phyloP scores from a whole-genome alignment of 2,113 vertebrate genomes.

The Caranx ignobilis region DNA sequence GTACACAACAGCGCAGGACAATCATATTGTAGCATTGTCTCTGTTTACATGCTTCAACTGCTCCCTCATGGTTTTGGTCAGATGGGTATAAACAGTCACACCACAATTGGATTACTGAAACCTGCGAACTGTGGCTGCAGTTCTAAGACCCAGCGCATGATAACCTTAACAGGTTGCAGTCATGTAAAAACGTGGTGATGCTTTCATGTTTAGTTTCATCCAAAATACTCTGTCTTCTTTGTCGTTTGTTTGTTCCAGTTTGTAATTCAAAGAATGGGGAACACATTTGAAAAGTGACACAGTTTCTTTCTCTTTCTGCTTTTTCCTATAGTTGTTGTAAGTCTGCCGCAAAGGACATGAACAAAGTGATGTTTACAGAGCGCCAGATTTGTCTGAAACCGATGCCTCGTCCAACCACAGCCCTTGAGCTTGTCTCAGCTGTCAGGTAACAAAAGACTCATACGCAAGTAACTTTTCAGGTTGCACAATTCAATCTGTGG shows the following conservation, averaged over 20 bases:
- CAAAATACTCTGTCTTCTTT: neutral
- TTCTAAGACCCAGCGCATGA: neutral
- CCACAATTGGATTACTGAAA: neutral
- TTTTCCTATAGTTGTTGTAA: constrained; percentile 67
- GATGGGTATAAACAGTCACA: neutral
- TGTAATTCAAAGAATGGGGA: neutral
- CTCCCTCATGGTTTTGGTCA: neutral
- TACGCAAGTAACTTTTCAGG: neutral
- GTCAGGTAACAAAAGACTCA: constrained; percentile 67
- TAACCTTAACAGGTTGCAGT: neutral
- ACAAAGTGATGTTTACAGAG: constrained; percentile 80
- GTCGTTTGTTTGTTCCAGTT: neutral
- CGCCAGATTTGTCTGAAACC: constrained; percentile 75
- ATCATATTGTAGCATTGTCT: neutral
- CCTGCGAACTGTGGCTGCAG: neutral
- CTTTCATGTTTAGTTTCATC: neutral
- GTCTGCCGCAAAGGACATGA: constrained; percentile 76
- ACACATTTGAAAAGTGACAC: neutral
- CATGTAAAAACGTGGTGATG: neutral
- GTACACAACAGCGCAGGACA: neutral
- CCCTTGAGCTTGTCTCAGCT: constrained; percentile 67
- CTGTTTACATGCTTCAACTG: neutral
- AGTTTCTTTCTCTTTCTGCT: neutral
- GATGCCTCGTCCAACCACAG: constrained; percentile 57
- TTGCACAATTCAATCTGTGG: neutral